Evolutionary conservation across 2,797 vertebrate genomes (phyloP).

Genomic region (Neoniphon sammara): DNA sequence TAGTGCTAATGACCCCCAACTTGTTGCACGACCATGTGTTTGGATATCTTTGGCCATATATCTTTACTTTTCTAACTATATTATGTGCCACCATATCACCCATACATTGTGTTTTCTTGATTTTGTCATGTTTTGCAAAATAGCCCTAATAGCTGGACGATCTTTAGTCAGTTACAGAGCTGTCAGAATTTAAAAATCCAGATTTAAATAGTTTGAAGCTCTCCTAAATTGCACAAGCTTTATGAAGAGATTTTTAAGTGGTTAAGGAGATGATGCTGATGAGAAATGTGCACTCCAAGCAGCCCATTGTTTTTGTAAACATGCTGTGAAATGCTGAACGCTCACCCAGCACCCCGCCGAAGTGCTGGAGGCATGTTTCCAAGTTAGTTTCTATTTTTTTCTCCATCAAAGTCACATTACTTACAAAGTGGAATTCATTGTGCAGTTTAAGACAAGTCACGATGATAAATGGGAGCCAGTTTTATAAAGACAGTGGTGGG

Average conservation of each 20-base stretch:
- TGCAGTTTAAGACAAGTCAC: background rate
- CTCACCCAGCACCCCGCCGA: background rate
- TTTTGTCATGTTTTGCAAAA: conserved; percentile 40
- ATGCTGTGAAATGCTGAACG: background rate
- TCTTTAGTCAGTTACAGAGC: conserved; percentile 14
- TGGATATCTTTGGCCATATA: conserved; percentile 48
- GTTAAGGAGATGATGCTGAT: background rate
- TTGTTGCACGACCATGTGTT: conserved; percentile 51
- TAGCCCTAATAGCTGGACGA: conserved; percentile 26
- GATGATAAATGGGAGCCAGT: too few species aligned
- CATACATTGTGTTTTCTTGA: background rate
- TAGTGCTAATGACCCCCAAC: conserved; percentile 38
- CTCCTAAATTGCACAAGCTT: conserved; percentile 38
- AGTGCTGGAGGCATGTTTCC: background rate
- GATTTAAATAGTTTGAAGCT: conserved; percentile 20
- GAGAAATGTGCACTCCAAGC: conserved; percentile 14
- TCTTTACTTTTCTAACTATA: conserved; percentile 45
- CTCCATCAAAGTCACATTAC: background rate
- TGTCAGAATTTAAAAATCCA: conserved; percentile 2
- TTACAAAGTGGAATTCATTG: background rate
- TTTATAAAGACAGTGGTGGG: too few species aligned
- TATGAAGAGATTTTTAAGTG: conserved; percentile 22
- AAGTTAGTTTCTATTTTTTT: background rate
- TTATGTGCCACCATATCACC: conserved; percentile 53
- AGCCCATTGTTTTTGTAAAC: background rate